Conservation (phyloP, 2,888 invertebrate species). For the Lochmaea crataegi region DNA sequence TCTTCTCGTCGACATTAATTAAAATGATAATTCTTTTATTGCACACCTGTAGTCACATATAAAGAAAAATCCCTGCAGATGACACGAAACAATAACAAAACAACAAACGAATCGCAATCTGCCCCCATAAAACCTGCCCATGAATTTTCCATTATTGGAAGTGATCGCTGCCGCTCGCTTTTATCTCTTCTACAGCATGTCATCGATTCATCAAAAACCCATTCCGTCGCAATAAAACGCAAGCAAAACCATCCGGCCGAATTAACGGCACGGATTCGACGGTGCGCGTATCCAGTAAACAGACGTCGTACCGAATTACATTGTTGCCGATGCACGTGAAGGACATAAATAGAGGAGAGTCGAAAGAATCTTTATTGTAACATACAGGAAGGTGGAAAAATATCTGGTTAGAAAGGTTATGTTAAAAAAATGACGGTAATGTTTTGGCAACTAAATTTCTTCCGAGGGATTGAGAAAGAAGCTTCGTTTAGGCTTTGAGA, state of each 20-base stretch:
- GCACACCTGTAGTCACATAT: constrained; percentile 1
- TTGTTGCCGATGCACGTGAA: constrained; percentile 7
- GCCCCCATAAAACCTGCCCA: constrained; percentile 28
- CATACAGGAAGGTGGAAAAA: background rate
- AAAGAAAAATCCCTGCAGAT: constrained; percentile 12
- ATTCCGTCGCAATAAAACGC: constrained; percentile 39
- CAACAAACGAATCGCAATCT: constrained; percentile 17
- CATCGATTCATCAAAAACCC: constrained; percentile 42
- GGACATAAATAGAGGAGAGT: background rate
- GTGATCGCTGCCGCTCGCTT: constrained; percentile 28
- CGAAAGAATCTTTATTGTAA: background rate
- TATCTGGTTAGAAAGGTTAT: background rate
- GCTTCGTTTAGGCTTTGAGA: no score
- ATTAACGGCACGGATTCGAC: constrained; percentile 43
- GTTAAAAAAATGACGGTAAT: no score
- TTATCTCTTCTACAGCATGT: constrained; percentile 33
- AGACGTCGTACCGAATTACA: constrained; percentile 36
- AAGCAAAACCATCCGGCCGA: constrained; percentile 41
- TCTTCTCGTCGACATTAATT: background rate
- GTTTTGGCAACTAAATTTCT: no score
- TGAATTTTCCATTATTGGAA: constrained; percentile 36
- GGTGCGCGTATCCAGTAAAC: constrained; percentile 41
- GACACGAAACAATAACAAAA: constrained; percentile 10
- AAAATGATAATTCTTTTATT: background rate
- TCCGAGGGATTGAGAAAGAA: no score